Evolutionary conservation across 2,113 vertebrate genomes (phyloP), one percentile per base, ranked within the genome.

Genomic region (Ranitomeya variabilis): DNA sequence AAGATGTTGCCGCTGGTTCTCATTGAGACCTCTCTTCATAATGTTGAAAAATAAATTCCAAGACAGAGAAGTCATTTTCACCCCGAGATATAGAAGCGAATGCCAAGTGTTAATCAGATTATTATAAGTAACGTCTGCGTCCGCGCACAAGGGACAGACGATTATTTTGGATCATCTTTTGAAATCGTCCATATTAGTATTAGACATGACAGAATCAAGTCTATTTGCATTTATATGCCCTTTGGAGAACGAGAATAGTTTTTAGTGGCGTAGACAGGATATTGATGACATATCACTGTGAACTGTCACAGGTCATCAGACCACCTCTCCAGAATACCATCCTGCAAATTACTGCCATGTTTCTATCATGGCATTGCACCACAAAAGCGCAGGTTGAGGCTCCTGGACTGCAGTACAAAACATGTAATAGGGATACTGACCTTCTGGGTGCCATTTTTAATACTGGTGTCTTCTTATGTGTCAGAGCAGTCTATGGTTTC

Each of bases 51-150:
- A 51, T 67, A 69, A 83, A 83, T 67, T 64, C 62, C 81, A 23
- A 83, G 81, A 45, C 62, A n/a, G 81, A 83, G 67, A n/a, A 81
- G 55, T 81, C 59, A 31, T 62, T 37, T 19, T 23, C 80, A 62
- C 8, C 18, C 26, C 23, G 4, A 62, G n/a, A 26, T 57, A 59
- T 7, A 59, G 26, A 81, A 45, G 26, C 19, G 16, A 59, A 19
- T 81, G 31, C 80, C 80, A 81, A 81, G 59, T 31, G 45, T 81
- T 23, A 81, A 62, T 81, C 57, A 81, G 18, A 12, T 26, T 31
- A 81, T 21, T 21, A 60, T 4, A 18, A 5, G 54, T 59, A 37
- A 81, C 37, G 23, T 81, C 79, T 16, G 79, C 57, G 62, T 37
- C 3, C 57, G 21, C 31, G 31, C 57, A 4, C 80, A 60, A 10